Conservation (phyloP, 2,797 vertebrate species). For the Phalloptychus januarius region DNA sequence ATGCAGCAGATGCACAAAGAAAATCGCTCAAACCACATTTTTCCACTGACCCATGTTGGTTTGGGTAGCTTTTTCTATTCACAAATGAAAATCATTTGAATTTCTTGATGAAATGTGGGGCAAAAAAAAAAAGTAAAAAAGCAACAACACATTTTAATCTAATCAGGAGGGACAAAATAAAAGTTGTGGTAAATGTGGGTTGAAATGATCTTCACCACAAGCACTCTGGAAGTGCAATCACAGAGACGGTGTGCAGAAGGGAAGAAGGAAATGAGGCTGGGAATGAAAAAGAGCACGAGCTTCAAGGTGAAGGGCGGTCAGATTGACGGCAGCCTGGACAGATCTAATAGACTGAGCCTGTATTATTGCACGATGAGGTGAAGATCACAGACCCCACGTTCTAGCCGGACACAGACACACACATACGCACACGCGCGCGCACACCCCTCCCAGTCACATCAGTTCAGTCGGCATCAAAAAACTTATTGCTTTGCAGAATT, state of each 20-base stretch:
- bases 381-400: background rate
- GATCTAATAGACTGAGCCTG: conserved; percentile 4
- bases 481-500: background rate
- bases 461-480: background rate
- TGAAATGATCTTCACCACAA: background rate
- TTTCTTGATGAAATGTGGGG: background rate
- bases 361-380: conserved; percentile 5
- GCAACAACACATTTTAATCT: background rate
- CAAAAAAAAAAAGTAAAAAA: background rate
- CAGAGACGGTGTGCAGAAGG: background rate
- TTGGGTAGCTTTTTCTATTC: background rate
- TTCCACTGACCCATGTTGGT: background rate
- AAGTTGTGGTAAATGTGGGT: background rate
- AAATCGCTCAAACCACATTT: background rate
- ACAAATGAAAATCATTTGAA: background rate
- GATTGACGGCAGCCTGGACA: conserved; percentile 13
- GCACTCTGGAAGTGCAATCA: background rate
- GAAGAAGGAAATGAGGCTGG: background rate
- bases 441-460: background rate
- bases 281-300: background rate
- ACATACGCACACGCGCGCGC: too few relatives aligned
- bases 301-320: conserved; percentile 8
- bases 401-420: background rate
- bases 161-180: background rate
- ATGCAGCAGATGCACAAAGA: background rate